Percentiles rank a stretch among this genome's conserved stretches.
Conservation (phyloP, 2,797 vertebrate genomes). For the Paramormyrops hopkinsi region DNA sequence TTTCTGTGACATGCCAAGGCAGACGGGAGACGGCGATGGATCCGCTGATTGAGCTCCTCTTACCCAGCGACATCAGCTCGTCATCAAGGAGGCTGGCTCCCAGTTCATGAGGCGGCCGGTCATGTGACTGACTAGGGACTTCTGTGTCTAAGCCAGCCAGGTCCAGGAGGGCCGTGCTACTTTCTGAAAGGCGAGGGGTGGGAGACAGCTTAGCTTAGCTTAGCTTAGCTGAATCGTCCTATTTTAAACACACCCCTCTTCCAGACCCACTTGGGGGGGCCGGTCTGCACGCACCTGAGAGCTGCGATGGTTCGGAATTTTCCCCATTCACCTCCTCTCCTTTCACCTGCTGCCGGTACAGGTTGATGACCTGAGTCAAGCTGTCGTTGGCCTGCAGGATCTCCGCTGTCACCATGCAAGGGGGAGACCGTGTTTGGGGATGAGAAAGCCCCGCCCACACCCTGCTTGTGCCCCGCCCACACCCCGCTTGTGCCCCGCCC, state of each 20-base stretch:
- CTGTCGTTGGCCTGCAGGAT: conserved; percentile 95
- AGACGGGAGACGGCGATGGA: not conserved
- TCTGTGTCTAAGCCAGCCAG: conserved; percentile 78
- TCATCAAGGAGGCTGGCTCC: conserved; percentile 83
- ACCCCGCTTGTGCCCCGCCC: no score
- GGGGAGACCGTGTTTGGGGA: not conserved
- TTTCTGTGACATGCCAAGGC: not conserved
- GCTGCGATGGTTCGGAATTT: conserved; percentile 37
- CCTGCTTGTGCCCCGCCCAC: no score
- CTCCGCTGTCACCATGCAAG: conserved; percentile 64
- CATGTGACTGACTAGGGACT: conserved; percentile 46
- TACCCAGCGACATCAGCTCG: conserved; percentile 94
- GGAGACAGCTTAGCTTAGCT: not conserved
- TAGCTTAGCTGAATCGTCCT: not conserved
- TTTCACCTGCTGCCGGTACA: conserved; percentile 82
- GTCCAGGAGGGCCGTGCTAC: conserved; percentile 79
- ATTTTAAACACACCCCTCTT: not conserved
- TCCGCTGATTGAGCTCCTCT: conserved; percentile 37
- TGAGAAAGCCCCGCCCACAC: not conserved
- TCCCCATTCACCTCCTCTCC: conserved; percentile 87
- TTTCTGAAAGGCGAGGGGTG: conserved; percentile 43
- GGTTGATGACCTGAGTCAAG: conserved; percentile 92
- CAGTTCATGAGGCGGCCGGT: conserved; percentile 54
- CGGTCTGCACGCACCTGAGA: conserved; percentile 57
- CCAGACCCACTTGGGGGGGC: conserved; percentile 29